Base-by-base conservation (phyloP, 37 sponge, comb jelly and placozoan genomes). In the Tethya wilhelma region DNA sequence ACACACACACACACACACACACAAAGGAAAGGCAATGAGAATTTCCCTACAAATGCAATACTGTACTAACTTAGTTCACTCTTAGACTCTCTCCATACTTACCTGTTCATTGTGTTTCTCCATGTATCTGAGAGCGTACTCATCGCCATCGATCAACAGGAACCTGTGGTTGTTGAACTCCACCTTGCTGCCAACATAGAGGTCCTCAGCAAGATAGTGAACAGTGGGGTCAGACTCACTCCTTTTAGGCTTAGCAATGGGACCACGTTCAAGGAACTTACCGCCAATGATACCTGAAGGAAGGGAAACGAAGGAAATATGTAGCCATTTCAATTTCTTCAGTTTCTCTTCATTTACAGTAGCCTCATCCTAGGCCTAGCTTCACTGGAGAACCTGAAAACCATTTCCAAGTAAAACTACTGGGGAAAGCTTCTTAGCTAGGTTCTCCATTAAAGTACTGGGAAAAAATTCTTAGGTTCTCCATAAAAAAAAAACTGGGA, bases 121-220 rank as follows among this genome's bases (percentile, higher is more conserved):
- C 95, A 96, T 96, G 88, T 98, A 98, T 12, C 80, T 59, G 38
- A 96, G 64, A 0, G 93, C 97, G 69, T 98, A 98, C 84, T 98
- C 99, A 77, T 98, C 99, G 40, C 88, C 88, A 57, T 98, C 96
- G 66, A 94, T 76, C 19, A 98, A 71, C 1, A 91, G 36, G 69
- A 98, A 98, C 39, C 83, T 84, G 84, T 94, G 89, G 25, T 79
- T 79, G 71, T 94, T 83, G 65, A 98, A 77, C 63, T 79, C 78
- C 32, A 96, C 89, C 1, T 44, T 75, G 26, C 85, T 87, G 0
- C 99, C 99, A 7, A 98, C 73, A 38, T 80, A 96, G 33, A 98
- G 82, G 69, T 98, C 97, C 77, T 93, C 91, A 19, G 94, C 67
- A 33, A 56, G 74, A 67, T 93, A 90, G 77, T 93, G 85, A 17